phyloP scores from a whole-genome alignment of 2,797 vertebrate species.

The Petrocephalus schoutedeni region DNA sequence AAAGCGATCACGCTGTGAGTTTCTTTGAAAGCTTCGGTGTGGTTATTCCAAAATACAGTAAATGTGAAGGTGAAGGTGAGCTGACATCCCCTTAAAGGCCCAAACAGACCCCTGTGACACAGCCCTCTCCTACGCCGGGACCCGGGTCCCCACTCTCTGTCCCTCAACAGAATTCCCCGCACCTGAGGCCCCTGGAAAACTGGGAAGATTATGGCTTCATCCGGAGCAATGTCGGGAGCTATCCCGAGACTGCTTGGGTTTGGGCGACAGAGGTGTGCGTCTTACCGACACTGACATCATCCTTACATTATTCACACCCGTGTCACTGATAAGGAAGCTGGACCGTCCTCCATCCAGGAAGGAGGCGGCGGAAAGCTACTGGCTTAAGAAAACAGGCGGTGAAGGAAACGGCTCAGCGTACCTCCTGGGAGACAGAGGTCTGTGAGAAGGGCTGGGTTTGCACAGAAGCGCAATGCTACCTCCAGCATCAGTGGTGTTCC shows the following conservation, averaged over 20 bases:
- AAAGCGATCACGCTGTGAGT: not conserved
- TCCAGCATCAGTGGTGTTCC: conserved; percentile 56
- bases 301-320: not conserved
- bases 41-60: not conserved
- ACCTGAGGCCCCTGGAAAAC: not conserved
- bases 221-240: not conserved
- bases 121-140: not conserved
- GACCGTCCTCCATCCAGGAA: not conserved
- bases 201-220: not conserved
- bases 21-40: not conserved
- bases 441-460: conserved; percentile 4
- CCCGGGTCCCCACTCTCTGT: not conserved
- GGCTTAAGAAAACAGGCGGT: not conserved
- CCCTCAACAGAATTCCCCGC: not conserved
- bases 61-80: not conserved
- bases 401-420: not conserved
- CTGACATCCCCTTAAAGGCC: not conserved
- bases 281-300: not conserved
- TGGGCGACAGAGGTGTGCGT: not conserved
- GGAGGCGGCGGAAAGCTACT: not conserved
- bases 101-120: conserved; percentile 21
- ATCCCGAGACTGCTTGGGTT: not conserved
- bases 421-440: not conserved
- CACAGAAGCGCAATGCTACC: conserved; percentile 18
- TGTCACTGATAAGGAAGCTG: not conserved